A percentile compares a stretch with the other conserved stretches of the same genome.
These are phyloP conservation scores for Spea hammondii DNA, from an alignment of 2,797 vertebrate species.

Conservation along the genomic window DNA sequence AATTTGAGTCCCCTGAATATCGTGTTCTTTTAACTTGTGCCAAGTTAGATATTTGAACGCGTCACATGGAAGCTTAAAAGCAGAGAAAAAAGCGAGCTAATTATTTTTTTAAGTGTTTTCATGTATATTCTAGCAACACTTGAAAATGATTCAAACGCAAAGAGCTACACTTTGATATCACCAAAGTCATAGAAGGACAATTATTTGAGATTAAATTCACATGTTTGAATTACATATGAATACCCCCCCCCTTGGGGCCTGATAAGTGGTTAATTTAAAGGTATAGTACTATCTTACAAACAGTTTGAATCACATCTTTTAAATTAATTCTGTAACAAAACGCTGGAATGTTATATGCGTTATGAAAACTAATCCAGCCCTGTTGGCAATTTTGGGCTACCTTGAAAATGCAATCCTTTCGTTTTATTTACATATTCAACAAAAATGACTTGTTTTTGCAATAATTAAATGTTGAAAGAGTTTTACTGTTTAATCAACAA, in stretches of 20 bases:
- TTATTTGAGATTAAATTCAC: slow-evolving; percentile 21
- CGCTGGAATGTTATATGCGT: background rate
- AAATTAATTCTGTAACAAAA: slow-evolving; percentile 4
- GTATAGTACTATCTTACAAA: background rate
- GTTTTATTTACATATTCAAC: slow-evolving; percentile 25
- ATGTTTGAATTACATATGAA: slow-evolving; percentile 11
- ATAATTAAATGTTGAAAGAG: slow-evolving; percentile 19
- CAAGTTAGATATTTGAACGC: slow-evolving; percentile 80
- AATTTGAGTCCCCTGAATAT: slow-evolving; percentile 84
- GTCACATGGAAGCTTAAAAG: slow-evolving; percentile 82
- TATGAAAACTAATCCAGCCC: background rate
- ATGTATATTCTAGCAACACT: slow-evolving; percentile 38
- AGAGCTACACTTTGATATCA: slow-evolving; percentile 41
- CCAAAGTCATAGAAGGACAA: slow-evolving; percentile 47
- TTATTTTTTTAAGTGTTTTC: slow-evolving; percentile 47
- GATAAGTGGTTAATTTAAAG: background rate
- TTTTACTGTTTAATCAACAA: slow-evolving; percentile 22
- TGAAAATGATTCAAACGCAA: slow-evolving; percentile 43
- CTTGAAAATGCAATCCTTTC: background rate
- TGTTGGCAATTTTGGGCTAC: background rate
- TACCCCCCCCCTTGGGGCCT: background rate
- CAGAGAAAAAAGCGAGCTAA: slow-evolving; percentile 50
- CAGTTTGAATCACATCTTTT: background rate
- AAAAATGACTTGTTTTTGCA: slow-evolving; percentile 5
- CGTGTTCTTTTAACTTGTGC: slow-evolving; percentile 79